These are phyloP conservation scores for Hoplostethus mediterraneus DNA, from an alignment of 2,797 vertebrate genomes.

Conservation along the genomic window DNA sequence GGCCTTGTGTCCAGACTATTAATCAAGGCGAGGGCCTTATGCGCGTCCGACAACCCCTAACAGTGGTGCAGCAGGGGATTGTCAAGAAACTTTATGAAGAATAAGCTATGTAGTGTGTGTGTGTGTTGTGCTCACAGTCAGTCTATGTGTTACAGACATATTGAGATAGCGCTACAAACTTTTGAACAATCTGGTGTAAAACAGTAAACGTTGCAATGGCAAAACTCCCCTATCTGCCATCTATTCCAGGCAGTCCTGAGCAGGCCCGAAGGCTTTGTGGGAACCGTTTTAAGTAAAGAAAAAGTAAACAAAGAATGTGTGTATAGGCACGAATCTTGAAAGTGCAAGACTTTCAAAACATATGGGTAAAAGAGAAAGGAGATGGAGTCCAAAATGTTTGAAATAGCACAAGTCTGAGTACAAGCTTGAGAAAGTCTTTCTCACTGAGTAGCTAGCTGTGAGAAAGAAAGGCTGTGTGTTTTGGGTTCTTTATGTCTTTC, in stretches of 20 bases:
- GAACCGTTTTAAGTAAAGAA: constrained; percentile 37
- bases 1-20: constrained; percentile 82
- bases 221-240: neutral
- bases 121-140: neutral
- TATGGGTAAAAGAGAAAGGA: constrained; percentile 57
- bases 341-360: constrained; percentile 45
- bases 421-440: constrained; percentile 83
- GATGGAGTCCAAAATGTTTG: constrained; percentile 72
- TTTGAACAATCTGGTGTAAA: neutral
- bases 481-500: constrained; percentile 78
- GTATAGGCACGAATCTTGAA: constrained; percentile 57
- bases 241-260: constrained; percentile 24
- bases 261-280: constrained; percentile 22
- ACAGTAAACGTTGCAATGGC: constrained; percentile 1
- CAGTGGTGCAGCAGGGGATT: constrained; percentile 78
- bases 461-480: constrained; percentile 82
- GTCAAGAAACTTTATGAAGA: constrained; percentile 69
- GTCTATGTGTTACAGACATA: neutral
- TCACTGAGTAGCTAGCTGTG: constrained; percentile 73
- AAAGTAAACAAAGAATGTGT: constrained; percentile 52
- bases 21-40: constrained; percentile 67
- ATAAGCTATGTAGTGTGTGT: constrained; percentile 31
- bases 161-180: constrained; percentile 1
- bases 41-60: constrained; percentile 58
- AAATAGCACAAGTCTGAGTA: constrained; percentile 69